Conservation (phyloP, 2,888 invertebrate species). For the Pristionchus arcanus region DNA sequence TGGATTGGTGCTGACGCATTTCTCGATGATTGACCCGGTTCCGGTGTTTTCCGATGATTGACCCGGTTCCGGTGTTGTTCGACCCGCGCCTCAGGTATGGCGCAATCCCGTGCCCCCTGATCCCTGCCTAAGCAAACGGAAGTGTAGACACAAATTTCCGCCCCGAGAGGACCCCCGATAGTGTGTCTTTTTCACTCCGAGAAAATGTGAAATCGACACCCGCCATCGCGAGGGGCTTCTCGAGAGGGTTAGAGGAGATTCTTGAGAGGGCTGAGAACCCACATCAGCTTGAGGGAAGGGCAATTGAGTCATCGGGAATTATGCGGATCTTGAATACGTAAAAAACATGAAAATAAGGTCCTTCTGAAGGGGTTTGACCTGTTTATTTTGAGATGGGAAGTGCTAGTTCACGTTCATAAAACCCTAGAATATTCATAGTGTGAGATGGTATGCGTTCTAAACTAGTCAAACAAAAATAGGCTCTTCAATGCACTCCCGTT, state of each 20-base stretch:
- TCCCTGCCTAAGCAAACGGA: background rate
- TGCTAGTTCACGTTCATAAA: too few relatives aligned
- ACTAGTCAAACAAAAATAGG: too few relatives aligned
- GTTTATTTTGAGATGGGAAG: too few relatives aligned
- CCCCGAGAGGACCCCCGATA: background rate
- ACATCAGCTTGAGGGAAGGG: background rate
- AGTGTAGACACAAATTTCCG: conserved; percentile 25
- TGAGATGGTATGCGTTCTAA: too few relatives aligned
- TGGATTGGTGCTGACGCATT: background rate
- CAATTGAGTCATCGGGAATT: too few relatives aligned
- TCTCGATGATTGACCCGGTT: background rate
- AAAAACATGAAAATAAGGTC: too few relatives aligned
- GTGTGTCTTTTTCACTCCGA: conserved; percentile 17
- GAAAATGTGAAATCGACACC: conserved; percentile 7
- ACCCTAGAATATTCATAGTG: too few relatives aligned
- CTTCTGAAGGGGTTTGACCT: too few relatives aligned
- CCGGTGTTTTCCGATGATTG: background rate
- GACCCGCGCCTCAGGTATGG: background rate
- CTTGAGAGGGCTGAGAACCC: conserved; percentile 2
- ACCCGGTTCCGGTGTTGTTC: background rate
- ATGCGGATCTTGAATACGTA: too few relatives aligned
- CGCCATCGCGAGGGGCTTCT: background rate
- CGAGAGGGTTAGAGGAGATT: background rate
- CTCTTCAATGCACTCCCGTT: background rate
- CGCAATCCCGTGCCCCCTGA: background rate